Evolutionary conservation across 1,140 invertebrate species (phyloP), one percentile per base, ranked within the genome.

Genomic region (Temnothorax curvispinosus): DNA sequence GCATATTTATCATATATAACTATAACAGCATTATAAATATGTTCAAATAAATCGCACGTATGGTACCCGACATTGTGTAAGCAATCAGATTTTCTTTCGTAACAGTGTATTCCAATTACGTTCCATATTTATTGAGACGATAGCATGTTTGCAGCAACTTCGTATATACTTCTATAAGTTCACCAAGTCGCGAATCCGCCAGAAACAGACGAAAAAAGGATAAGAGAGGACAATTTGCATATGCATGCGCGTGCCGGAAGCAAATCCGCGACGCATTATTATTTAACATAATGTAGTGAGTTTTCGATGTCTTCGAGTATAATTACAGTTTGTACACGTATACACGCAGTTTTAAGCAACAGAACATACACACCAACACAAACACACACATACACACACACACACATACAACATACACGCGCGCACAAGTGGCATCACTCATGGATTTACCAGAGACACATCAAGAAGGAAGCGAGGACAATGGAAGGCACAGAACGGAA

Each of bases 281-380:
- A 95, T 94, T 94, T 93, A 94, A 94, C 90, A 93, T 94, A 93
- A 95, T 91, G 94, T 95, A 95, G 94, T 92, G 94, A 94, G 93
- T 95, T 95, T 95, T 95, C 93, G 95, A 95, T 95, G 95, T 95
- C 94, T 95, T 95, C 93, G 94, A 95, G 92, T 94, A 95, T 95
- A 95, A 93, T 94, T 94, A 94, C 94, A 94, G 93, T 95, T 95
- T 95, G 93, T 95, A 94, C 94, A 94, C 93, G 41, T 87, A 86
- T 60, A 91, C 92, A 91, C 86, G 95, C 93, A 95, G 94, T 91
- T 94, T 92, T 94, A 93, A 76, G 54, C 54, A 75, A 60, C 71
- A 74, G n/a, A 4, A 85, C 76, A 65, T 2, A 62, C 8, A 76
- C 8, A 47, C 2, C 56, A 58, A 58, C 35, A 75, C 32, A 75